Evolutionary conservation across 2,113 vertebrate genomes (phyloP).

Genomic region (Channa maculata): DNA sequence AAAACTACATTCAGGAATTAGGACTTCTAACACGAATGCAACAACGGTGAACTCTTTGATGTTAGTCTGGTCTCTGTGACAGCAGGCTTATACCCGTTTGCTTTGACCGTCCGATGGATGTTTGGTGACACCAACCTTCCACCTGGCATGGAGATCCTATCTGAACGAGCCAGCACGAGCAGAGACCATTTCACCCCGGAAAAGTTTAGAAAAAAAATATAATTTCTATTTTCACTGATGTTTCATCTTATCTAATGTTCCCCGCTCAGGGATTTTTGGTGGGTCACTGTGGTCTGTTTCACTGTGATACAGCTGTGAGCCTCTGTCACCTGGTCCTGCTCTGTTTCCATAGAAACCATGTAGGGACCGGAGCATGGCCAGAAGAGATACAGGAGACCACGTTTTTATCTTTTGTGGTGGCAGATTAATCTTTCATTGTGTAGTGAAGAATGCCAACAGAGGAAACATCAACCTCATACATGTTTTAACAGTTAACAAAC

Average conservation of each 20-base stretch:
- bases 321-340: not conserved
- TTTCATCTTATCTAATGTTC: constrained; percentile 20
- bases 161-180: not conserved
- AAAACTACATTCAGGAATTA: no score
- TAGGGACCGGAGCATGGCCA: constrained; percentile 1
- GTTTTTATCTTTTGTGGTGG: constrained; percentile 1
- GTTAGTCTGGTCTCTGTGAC: not conserved
- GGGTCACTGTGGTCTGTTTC: constrained; percentile 24
- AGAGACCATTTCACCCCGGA: not conserved
- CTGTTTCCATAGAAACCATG: constrained; percentile 52
- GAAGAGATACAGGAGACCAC: constrained; percentile 5
- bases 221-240: constrained; percentile 6
- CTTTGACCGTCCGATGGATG: not conserved
- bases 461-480: not conserved
- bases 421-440: not conserved
- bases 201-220: not conserved
- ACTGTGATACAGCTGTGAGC: not conserved
- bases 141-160: constrained; percentile 12
- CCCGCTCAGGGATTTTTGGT: constrained; percentile 15
- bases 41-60: no score
- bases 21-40: no score
- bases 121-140: constrained; percentile 10
- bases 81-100: not conserved
- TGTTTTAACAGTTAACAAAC: no score
- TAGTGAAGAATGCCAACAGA: not conserved